Evolutionary conservation across 1,140 invertebrate species (phyloP).

Genomic region (Anoplophora glabripennis): DNA sequence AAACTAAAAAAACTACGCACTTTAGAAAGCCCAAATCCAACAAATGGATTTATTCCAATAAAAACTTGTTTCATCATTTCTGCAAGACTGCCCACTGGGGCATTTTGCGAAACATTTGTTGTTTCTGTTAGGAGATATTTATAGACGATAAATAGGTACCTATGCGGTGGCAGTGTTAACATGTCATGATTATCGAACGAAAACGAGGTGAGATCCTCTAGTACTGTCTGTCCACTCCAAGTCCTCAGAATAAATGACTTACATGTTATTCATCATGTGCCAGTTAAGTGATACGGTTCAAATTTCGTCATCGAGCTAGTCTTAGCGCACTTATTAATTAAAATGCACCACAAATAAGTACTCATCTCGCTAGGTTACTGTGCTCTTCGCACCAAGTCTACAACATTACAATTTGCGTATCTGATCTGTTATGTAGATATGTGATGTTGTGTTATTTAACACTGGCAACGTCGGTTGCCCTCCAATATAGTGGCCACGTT

Average conservation of each 20-base stretch:
- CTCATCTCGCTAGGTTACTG: slow-evolving; percentile 4
- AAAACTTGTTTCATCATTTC: no score
- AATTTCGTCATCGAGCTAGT: neutral
- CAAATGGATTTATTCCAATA: neutral
- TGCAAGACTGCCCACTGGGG: no score
- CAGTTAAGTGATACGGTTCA: slow-evolving; percentile 32
- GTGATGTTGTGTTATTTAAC: slow-evolving; percentile 1
- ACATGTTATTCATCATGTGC: slow-evolving; percentile 26
- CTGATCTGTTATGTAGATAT: neutral
- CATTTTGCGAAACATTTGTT: no score
- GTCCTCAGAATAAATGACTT: slow-evolving; percentile 5
- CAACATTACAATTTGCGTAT: slow-evolving; percentile 14
- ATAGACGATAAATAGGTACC: no score
- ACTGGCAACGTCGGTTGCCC: slow-evolving; percentile 37
- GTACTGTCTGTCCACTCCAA: neutral
- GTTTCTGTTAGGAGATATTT: no score
- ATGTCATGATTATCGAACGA: no score
- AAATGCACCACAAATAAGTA: slow-evolving; percentile 10
- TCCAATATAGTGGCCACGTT: slow-evolving; percentile 32
- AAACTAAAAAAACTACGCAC: slow-evolving; percentile 19
- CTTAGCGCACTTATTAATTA: neutral
- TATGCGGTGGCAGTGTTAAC: no score
- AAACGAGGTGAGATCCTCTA: no score
- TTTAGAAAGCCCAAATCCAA: slow-evolving; percentile 27
- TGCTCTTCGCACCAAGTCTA: slow-evolving; percentile 4